These are phyloP conservation scores for Diplodus sargus DNA, from an alignment of 2,797 vertebrate species.

Conservation along the genomic window DNA sequence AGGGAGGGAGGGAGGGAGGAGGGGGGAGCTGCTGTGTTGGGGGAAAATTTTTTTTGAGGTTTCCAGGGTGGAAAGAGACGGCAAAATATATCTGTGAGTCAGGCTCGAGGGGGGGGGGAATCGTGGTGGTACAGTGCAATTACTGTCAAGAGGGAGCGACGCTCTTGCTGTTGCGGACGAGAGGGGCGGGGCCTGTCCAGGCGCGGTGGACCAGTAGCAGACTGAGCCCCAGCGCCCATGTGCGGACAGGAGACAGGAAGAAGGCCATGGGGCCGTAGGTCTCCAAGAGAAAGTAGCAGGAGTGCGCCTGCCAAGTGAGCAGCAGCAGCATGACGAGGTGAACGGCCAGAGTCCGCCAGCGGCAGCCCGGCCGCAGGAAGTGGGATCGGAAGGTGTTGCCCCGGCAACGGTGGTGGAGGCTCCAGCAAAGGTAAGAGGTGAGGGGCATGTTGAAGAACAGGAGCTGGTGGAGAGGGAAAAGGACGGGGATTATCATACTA, in stretches of 20 bases:
- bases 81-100: slow-evolving; percentile 72
- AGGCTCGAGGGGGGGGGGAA: slow-evolving; percentile 30
- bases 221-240: slow-evolving; percentile 89
- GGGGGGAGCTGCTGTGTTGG: slow-evolving; percentile 4
- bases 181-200: slow-evolving; percentile 87
- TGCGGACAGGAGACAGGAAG: slow-evolving; percentile 92
- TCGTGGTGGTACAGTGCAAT: slow-evolving; percentile 53
- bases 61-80: slow-evolving; percentile 48
- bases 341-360: slow-evolving; percentile 74
- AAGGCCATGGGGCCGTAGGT: slow-evolving; percentile 91
- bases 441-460: slow-evolving; percentile 96
- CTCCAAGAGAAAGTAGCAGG: slow-evolving; percentile 92
- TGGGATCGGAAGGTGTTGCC: slow-evolving; percentile 91
- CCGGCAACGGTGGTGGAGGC: slow-evolving; percentile 89
- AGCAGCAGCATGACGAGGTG: slow-evolving; percentile 89
- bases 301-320: slow-evolving; percentile 91
- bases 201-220: slow-evolving; percentile 87
- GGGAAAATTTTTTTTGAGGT: slow-evolving; percentile 32
- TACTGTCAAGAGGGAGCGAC: slow-evolving; percentile 79
- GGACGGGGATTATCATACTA: no score
- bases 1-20: slow-evolving; percentile 19
- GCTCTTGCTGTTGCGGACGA: slow-evolving; percentile 71
- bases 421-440: slow-evolving; percentile 95
- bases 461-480: slow-evolving; percentile 82
- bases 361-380: slow-evolving; percentile 77